phyloP scores from a whole-genome alignment of 1,140 invertebrate species.

The Caenorhabditis elegans region DNA sequence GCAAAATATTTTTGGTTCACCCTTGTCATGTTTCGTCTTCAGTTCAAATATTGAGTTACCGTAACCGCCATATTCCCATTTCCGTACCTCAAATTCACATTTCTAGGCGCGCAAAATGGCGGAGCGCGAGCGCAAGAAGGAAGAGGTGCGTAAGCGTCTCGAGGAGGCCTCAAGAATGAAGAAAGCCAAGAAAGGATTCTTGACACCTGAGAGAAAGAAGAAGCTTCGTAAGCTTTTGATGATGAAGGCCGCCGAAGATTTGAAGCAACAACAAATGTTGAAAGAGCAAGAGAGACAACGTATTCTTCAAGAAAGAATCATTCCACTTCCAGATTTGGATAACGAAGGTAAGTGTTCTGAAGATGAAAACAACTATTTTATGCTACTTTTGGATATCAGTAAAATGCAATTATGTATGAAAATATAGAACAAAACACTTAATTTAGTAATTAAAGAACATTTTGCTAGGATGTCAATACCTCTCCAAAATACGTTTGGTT shows the following conservation, averaged over 20 bases:
- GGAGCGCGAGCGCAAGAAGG: conserved; percentile 56
- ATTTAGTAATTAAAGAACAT: no score
- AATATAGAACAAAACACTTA: no score
- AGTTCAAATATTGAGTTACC: no score
- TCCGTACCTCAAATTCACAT: not conserved
- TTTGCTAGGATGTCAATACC: no score
- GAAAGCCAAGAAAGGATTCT: conserved; percentile 57
- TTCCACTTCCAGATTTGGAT: conserved; percentile 53
- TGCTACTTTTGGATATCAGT: no score
- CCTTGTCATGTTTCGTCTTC: no score
- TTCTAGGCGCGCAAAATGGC: conserved; percentile 49
- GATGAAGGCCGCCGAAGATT: conserved; percentile 97
- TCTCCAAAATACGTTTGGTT: no score
- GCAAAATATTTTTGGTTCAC: no score
- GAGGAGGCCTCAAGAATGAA: conserved; percentile 53
- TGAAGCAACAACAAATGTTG: conserved; percentile 97
- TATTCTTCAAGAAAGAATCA: conserved; percentile 87
- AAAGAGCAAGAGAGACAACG: conserved; percentile 94
- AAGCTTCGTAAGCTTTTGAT: conserved; percentile 78
- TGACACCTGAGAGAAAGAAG: conserved; percentile 55
- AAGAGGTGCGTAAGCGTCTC: conserved; percentile 54
- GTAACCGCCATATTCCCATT: no score
- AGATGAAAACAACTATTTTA: no score
- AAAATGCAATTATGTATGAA: no score
- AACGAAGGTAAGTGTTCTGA: conserved; percentile 39